phyloP scores from a whole-genome alignment of 2,888 invertebrate genomes.

The Torymus tubicola region DNA sequence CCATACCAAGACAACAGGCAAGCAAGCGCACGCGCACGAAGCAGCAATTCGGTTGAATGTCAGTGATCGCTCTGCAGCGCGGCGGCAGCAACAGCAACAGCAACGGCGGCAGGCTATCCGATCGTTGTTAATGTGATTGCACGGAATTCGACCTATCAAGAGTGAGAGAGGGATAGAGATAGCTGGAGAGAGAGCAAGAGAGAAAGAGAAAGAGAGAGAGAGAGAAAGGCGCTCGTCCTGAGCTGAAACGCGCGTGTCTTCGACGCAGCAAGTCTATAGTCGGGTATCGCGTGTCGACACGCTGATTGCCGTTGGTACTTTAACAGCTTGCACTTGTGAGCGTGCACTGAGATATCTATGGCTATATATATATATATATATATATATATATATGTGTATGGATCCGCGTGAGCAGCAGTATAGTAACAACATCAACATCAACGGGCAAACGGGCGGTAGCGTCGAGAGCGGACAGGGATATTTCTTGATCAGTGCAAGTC shows the following conservation, averaged over 20 bases:
- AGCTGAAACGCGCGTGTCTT: conserved; percentile 28
- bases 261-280: neutral
- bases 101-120: conserved; percentile 23
- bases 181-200: neutral
- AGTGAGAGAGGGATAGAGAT: neutral
- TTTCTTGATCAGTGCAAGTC: conserved; percentile 47
- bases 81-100: conserved; percentile 28
- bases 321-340: conserved; percentile 31
- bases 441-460: too few species aligned
- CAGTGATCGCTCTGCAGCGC: conserved; percentile 27
- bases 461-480: neutral
- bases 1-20: too few species aligned
- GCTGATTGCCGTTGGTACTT: conserved; percentile 56
- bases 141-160: conserved; percentile 53
- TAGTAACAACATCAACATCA: neutral
- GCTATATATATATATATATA: neutral
- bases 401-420: neutral
- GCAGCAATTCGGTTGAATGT: conserved; percentile 27
- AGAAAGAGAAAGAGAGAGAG: neutral
- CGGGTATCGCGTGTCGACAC: conserved; percentile 59
- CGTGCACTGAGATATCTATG: too few species aligned
- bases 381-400: neutral
- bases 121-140: conserved; percentile 55
- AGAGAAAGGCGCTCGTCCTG: conserved; percentile 20
- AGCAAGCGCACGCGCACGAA: neutral